A percentile compares a stretch with the other conserved stretches of the same genome.
phyloP scores from a whole-genome alignment of 2,888 invertebrate species.

The Octonoba sinensis region DNA sequence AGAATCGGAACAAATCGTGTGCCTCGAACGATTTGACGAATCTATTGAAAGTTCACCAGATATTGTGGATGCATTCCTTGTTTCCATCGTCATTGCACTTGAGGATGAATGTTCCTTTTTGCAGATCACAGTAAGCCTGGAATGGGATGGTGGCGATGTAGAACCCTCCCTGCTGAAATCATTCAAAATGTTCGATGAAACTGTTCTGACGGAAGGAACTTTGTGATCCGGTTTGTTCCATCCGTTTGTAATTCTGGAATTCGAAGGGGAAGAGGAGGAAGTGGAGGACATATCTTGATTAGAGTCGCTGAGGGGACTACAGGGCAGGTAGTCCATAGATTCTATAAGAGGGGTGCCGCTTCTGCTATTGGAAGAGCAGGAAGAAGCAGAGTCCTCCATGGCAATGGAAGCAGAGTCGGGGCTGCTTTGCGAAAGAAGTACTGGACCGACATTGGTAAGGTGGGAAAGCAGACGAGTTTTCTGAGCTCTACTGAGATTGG shows the following conservation, averaged over 20 bases:
- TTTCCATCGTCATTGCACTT: too few relatives aligned
- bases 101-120: too few relatives aligned
- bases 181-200: too few relatives aligned
- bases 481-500: neutral
- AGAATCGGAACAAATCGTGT: too few relatives aligned
- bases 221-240: neutral
- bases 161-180: too few relatives aligned
- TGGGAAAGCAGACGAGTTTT: slow-evolving; percentile 22
- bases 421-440: neutral
- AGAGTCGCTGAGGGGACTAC: slow-evolving; percentile 15
- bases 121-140: too few relatives aligned
- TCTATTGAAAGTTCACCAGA: too few relatives aligned
- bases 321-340: slow-evolving; percentile 18
- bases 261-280: neutral
- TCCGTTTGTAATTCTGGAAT: neutral
- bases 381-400: slow-evolving; percentile 32
- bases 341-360: slow-evolving; percentile 23
- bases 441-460: neutral
- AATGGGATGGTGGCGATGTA: too few relatives aligned
- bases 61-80: too few relatives aligned
- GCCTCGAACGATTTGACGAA: too few relatives aligned
- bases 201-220: too few relatives aligned
- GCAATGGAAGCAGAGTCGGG: neutral
- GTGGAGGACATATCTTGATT: slow-evolving; percentile 20
- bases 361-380: slow-evolving; percentile 36